Evolutionary conservation across 1,140 invertebrate genomes (phyloP), one percentile per base, ranked within the genome.

Genomic region (Zeugodacus cucurbitae): DNA sequence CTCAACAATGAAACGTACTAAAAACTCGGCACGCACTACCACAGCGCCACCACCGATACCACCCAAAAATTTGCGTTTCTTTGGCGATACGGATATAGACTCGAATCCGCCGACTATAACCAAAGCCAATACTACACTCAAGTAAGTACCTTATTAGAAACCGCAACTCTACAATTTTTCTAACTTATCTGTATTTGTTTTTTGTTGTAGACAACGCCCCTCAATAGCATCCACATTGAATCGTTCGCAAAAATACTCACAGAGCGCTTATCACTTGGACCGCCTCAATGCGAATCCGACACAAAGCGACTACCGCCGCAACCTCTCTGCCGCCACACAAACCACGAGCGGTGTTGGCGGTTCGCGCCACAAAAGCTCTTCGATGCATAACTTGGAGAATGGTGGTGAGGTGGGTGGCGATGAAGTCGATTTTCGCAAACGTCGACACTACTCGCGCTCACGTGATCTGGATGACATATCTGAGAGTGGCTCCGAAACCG

Each of bases 61-160:
- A 89, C 94, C 89, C 90, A 97, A 97, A 90, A 97, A 95, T 93
- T 94, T 97, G 7, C 95, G 97, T 48, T 97, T 97, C 94, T 97
- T 97, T 92, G 97, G 96, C 2, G 97, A 97, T 91, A 97, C 96
- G 2, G 96, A 97, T 91, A 94, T 95, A 85, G 96, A 97, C 90
- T 96, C 96, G 6, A 95, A 95, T 92, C 94, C 94, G 26, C 92
- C 92, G 54, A 93, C 92, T 7, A 90, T 93, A 26, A 93, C 88
- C 94, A 95, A 91, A 92, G 95, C 37, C 94, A 95, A 85, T 95
- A 95, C 91, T 94, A 95, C 90, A 94, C 95, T 7, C 94, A 95
- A 91, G 95, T 93, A 22, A 88, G 88, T 32, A 17, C 0, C 20
- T 26, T 0, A 48, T 54, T 54, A 17, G 48, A 54, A 14, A 54